Percentiles rank a stretch among this genome's conserved stretches.
These are phyloP conservation scores for Merops nubicus DNA, from an alignment of 2,113 vertebrate genomes.

Conservation along the genomic window DNA sequence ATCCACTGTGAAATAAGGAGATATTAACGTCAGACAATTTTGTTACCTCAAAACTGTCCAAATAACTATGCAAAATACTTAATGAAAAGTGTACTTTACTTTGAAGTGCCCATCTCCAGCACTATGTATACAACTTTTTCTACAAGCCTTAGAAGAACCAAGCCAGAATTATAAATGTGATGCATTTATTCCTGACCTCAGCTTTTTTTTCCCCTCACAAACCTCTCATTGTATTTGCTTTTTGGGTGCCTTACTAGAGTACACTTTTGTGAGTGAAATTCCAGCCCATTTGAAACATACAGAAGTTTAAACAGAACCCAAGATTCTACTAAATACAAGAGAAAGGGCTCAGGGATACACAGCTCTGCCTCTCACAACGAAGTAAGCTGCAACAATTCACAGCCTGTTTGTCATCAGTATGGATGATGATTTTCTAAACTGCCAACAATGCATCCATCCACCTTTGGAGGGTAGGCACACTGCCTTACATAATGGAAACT, in stretches of 20 bases:
- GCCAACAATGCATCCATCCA: not conserved
- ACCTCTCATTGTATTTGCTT: not conserved
- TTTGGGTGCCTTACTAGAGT: not conserved
- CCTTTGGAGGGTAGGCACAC: not conserved
- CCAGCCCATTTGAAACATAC: not conserved
- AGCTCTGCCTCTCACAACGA: not conserved
- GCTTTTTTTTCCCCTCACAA: not conserved
- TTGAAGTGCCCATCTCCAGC: slow-evolving; percentile 3
- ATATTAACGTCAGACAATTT: not conserved
- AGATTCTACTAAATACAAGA: not conserved
- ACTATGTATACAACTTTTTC: not conserved
- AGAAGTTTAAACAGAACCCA: not conserved
- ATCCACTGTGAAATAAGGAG: not conserved
- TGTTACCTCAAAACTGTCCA: not conserved
- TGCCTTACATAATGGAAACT: not conserved
- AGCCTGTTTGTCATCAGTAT: not conserved
- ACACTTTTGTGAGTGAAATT: not conserved
- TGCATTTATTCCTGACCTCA: not conserved
- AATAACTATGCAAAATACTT: not conserved
- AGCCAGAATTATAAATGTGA: not conserved
- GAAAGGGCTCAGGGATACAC: not conserved
- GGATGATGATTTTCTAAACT: not conserved
- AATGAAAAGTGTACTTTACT: not conserved
- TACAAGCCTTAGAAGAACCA: not conserved
- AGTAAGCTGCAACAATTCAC: not conserved